Percentiles rank a stretch among this genome's conserved stretches.
Conservation (phyloP, 2,888 invertebrate genomes). For the Ommatoiulus sabulosus region DNA sequence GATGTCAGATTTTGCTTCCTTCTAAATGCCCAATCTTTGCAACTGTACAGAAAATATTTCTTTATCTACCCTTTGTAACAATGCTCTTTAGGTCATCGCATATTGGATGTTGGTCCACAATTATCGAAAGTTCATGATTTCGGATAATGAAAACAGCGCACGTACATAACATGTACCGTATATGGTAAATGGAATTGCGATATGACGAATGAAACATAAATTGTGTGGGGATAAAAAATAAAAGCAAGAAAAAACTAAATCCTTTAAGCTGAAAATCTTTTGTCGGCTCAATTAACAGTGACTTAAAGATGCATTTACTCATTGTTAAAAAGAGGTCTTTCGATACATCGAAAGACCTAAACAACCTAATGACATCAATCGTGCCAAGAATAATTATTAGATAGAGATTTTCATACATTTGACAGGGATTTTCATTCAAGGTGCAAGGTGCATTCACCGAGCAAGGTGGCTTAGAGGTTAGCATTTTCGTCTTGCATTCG, state of each 20-base stretch:
- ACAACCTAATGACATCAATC: background rate
- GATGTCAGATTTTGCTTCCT: too few species aligned
- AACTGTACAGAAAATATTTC: background rate
- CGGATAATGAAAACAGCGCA: background rate
- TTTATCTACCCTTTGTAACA: slow-evolving; percentile 13
- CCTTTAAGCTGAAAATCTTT: background rate
- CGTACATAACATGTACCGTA: background rate
- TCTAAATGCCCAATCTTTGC: too few species aligned
- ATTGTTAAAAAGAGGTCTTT: background rate
- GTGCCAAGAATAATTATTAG: background rate
- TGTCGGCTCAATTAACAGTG: slow-evolving; percentile 29
- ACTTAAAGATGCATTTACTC: background rate
- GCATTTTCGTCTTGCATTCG: too few species aligned
- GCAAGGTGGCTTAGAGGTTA: too few species aligned
- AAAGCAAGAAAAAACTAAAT: background rate
- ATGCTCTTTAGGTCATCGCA: background rate
- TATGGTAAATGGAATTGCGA: background rate
- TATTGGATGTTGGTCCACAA: background rate
- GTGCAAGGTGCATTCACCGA: too few species aligned
- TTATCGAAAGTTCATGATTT: background rate
- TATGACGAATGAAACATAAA: slow-evolving; percentile 31
- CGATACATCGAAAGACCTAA: background rate
- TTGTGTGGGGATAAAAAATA: background rate
- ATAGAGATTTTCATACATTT: too few species aligned
- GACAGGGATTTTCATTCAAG: too few species aligned